A percentile compares a stretch with the other conserved stretches of the same genome.
Evolutionary conservation across 2,113 vertebrate genomes (phyloP).

Genomic region (Alaudala cheleensis): DNA sequence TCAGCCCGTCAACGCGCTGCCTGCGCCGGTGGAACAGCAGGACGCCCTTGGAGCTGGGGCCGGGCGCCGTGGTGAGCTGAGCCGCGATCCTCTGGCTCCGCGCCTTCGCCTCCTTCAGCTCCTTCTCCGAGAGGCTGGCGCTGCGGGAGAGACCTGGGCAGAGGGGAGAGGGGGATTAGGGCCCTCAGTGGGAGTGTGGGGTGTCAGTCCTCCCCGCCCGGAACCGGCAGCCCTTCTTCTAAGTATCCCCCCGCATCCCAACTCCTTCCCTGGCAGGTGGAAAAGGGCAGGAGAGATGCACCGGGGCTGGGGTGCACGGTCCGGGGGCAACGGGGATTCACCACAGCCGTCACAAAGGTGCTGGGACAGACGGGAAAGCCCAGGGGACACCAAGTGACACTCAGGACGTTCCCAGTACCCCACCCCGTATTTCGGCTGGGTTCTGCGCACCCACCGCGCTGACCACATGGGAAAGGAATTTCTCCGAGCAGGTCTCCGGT

Average conservation of each 20-base stretch:
- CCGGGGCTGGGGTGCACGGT: rapidly evolving
- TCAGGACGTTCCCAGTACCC: background rate
- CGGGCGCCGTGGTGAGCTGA: constrained; percentile 87
- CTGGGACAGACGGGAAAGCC: background rate
- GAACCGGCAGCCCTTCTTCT: background rate
- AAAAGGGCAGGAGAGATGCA: background rate
- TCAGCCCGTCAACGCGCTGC: constrained; percentile 88
- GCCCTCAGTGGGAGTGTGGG: background rate
- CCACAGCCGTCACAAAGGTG: rapidly evolving
- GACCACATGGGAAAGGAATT: constrained; percentile 67
- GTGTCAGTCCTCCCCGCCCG: rapidly evolving
- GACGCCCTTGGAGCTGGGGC: constrained; percentile 88
- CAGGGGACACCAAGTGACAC: background rate
- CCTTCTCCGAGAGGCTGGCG: constrained; percentile 88
- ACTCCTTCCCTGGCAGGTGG: background rate
- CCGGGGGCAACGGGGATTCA: background rate
- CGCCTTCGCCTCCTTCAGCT: constrained; percentile 88
- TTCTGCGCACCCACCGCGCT: background rate
- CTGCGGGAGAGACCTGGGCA: constrained; percentile 83
- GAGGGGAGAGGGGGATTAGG: constrained; percentile 1
- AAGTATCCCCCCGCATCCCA: background rate
- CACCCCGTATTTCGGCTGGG: rapidly evolving
- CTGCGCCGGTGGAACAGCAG: constrained; percentile 91
- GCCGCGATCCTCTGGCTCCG: constrained; percentile 89
- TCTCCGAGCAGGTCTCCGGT: constrained; percentile 16